A percentile compares a stretch with the other conserved stretches of the same genome.
phyloP scores from a whole-genome alignment of 2,888 invertebrate species.

The Thereva unica region DNA sequence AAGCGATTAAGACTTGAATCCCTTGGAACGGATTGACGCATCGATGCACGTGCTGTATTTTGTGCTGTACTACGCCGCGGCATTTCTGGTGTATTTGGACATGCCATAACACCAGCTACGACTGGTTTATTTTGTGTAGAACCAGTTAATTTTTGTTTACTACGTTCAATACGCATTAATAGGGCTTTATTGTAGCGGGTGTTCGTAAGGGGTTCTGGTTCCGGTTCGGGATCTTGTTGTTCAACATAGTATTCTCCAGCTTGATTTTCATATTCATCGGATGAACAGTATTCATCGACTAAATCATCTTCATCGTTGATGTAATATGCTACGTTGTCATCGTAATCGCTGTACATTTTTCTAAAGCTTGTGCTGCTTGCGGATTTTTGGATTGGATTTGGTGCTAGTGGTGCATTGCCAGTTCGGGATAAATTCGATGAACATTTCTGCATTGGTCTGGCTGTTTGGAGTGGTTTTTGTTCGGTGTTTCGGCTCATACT shows the following conservation, averaged over 20 bases:
- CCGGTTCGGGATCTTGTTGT: constrained; percentile 44
- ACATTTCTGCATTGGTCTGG: constrained; percentile 9
- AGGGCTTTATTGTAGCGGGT: constrained; percentile 75
- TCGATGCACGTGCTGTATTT: constrained; percentile 47
- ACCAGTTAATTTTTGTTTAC: constrained; percentile 54
- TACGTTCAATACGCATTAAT: constrained; percentile 63
- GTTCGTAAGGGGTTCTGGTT: constrained; percentile 56
- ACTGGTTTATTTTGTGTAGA: constrained; percentile 41
- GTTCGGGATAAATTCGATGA: constrained; percentile 7
- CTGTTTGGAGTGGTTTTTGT: background rate
- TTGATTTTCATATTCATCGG: constrained; percentile 48
- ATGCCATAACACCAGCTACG: constrained; percentile 52
- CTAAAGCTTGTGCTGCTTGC: constrained; percentile 58
- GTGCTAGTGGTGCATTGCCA: constrained; percentile 3
- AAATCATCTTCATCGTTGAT: constrained; percentile 57
- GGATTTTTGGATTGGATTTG: constrained; percentile 53
- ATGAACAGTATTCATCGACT: constrained; percentile 41
- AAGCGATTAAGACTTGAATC: constrained; percentile 57
- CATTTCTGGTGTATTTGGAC: constrained; percentile 65
- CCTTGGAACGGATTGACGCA: constrained; percentile 57
- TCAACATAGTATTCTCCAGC: constrained; percentile 48
- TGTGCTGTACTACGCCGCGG: constrained; percentile 55
- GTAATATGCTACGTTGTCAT: constrained; percentile 56
- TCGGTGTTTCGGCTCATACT: background rate
- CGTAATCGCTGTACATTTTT: constrained; percentile 55